A percentile compares a stretch with the other conserved stretches of the same genome.
phyloP scores from a whole-genome alignment of 2,797 vertebrate genomes.

The Graptemys geographica region DNA sequence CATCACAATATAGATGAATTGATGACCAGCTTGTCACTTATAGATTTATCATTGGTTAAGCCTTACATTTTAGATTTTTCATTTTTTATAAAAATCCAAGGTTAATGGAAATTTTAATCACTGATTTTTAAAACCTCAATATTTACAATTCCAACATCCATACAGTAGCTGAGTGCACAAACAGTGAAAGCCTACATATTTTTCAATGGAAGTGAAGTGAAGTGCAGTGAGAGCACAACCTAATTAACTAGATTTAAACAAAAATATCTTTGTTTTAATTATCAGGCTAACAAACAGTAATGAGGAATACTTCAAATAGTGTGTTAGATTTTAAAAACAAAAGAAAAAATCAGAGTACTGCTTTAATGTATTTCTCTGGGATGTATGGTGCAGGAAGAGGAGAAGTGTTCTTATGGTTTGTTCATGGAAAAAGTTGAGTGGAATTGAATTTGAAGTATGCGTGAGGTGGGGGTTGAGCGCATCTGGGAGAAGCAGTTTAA shows the following conservation, averaged over 20 bases:
- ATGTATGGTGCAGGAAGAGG: background rate
- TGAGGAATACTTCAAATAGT: too few species aligned
- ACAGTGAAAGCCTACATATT: background rate
- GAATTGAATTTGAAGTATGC: background rate
- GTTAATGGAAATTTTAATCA: background rate
- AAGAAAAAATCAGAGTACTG: too few species aligned
- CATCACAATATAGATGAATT: background rate
- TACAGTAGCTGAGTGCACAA: background rate
- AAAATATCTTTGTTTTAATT: background rate
- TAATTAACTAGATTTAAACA: background rate
- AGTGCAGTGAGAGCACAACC: background rate
- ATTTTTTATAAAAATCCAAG: background rate
- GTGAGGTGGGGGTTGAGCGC: background rate
- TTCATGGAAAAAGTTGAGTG: background rate
- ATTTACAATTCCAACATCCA: background rate
- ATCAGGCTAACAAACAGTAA: too few species aligned
- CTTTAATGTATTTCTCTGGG: background rate
- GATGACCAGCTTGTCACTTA: background rate
- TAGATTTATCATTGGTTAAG: background rate
- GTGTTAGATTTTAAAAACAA: too few species aligned
- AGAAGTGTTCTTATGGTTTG: fast-evolving
- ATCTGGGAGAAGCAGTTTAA: background rate
- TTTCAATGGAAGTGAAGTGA: background rate
- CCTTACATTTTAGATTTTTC: background rate
- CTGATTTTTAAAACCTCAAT: background rate